Evolutionary conservation across 1,140 invertebrate genomes (phyloP).

Genomic region (Drosophila oshimai): DNA sequence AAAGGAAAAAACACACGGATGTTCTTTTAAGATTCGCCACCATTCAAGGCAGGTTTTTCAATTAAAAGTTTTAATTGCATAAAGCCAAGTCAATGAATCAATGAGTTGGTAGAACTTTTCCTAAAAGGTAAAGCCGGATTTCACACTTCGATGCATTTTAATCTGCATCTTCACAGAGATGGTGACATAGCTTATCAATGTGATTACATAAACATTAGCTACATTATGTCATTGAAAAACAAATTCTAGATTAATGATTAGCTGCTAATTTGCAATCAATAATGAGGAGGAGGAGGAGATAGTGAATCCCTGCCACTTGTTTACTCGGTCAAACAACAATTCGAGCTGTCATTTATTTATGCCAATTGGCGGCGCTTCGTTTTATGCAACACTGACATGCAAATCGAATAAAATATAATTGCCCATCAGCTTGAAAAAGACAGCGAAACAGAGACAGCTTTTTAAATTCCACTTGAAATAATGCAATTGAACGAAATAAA

Average conservation of each 20-base stretch:
- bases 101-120: constrained; percentile 18
- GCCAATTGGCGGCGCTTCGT: constrained; percentile 49
- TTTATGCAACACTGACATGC: constrained; percentile 72
- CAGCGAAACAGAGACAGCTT: neutral
- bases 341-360: constrained; percentile 59
- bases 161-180: neutral
- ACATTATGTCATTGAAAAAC: constrained; percentile 60
- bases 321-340: constrained; percentile 67
- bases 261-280: constrained; percentile 66
- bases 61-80: constrained; percentile 73
- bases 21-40: neutral
- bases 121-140: neutral
- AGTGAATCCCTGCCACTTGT: constrained; percentile 49
- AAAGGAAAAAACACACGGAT: neutral
- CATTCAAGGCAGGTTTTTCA: constrained; percentile 42
- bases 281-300: constrained; percentile 9
- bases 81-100: constrained; percentile 21
- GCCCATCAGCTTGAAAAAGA: constrained; percentile 29
- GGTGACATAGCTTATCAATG: constrained; percentile 14
- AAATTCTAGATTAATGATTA: constrained; percentile 42
- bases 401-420: constrained; percentile 59
- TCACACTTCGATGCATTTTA: constrained; percentile 1
- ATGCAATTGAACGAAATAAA: constrained; percentile 15
- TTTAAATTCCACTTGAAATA: constrained; percentile 37
- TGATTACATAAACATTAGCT: constrained; percentile 1